Percentiles rank a stretch among this genome's conserved stretches.
Conservation (phyloP, 2,797 vertebrate species). For the Acrocephalus scirpaceus region DNA sequence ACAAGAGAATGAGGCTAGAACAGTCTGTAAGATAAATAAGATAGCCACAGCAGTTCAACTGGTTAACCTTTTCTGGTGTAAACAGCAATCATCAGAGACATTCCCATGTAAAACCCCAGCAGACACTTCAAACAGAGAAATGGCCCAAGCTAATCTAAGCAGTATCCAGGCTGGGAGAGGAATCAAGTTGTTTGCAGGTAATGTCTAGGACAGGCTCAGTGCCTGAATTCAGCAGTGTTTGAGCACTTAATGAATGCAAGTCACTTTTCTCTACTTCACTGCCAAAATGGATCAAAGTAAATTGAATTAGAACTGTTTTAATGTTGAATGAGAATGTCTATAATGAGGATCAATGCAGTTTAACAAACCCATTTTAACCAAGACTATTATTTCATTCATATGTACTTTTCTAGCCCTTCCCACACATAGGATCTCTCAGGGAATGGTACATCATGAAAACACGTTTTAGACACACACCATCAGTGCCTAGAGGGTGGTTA, state of each 20-base stretch:
- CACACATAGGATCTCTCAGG: not conserved
- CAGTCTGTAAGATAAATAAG: not conserved
- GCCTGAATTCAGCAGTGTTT: not conserved
- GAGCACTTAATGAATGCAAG: not conserved
- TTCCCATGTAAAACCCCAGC: not conserved
- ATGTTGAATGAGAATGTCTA: not conserved
- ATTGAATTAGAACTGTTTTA: not conserved
- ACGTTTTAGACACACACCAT: not conserved
- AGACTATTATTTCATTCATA: not conserved
- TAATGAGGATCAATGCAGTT: not conserved
- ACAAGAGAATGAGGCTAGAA: not conserved
- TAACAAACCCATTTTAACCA: slow-evolving; percentile 11
- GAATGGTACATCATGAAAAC: not conserved
- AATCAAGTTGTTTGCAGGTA: not conserved
- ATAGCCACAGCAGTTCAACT: not conserved
- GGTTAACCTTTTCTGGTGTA: not conserved
- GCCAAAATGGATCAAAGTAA: not conserved
- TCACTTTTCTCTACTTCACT: not conserved
- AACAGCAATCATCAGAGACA: not conserved
- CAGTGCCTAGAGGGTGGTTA: not conserved
- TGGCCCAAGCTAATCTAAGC: not conserved
- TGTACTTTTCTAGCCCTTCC: not conserved
- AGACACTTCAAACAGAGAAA: not conserved
- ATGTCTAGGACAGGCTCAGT: not conserved
- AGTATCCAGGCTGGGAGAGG: not conserved